These are phyloP conservation scores for Mythimna impura DNA, from an alignment of 2,888 invertebrate genomes.

Conservation along the genomic window DNA sequence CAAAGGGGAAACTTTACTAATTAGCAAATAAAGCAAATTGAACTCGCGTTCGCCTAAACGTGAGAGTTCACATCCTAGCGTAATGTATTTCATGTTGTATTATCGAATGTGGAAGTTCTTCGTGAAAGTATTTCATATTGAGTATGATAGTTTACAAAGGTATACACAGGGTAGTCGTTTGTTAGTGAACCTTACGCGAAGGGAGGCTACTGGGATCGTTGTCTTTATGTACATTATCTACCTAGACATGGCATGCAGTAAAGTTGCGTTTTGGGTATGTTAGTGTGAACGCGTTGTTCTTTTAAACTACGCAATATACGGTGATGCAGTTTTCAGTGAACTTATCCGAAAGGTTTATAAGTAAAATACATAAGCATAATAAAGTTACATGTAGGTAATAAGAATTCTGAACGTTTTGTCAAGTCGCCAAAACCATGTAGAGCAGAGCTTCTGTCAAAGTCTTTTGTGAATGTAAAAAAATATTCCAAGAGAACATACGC, in stretches of 20 bases:
- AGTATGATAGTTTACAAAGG: slow-evolving; percentile 25
- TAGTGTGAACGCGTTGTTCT: background rate
- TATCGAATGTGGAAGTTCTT: slow-evolving; percentile 65
- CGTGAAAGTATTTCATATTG: slow-evolving; percentile 33
- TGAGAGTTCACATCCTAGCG: slow-evolving; percentile 72
- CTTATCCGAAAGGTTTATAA: background rate
- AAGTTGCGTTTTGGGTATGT: background rate
- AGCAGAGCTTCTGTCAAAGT: background rate
- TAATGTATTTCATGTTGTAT: slow-evolving; percentile 72
- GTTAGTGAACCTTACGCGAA: background rate
- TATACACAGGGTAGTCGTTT: background rate
- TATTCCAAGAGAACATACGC: too few relatives aligned
- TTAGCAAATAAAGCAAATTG: slow-evolving; percentile 86
- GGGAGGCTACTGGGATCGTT: background rate
- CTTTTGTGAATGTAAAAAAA: too few relatives aligned
- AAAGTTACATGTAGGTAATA: background rate
- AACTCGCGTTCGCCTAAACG: slow-evolving; percentile 78
- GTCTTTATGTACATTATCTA: background rate
- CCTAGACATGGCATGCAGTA: background rate
- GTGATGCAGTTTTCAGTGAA: background rate
- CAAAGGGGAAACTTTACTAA: slow-evolving; percentile 85
- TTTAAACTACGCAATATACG: background rate
- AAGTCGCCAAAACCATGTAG: background rate
- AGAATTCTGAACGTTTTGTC: background rate
- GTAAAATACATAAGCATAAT: too few relatives aligned